Evolutionary conservation across 2,113 vertebrate genomes (phyloP), one percentile per base, ranked within the genome.

Genomic region (Pangasianodon gigas): DNA sequence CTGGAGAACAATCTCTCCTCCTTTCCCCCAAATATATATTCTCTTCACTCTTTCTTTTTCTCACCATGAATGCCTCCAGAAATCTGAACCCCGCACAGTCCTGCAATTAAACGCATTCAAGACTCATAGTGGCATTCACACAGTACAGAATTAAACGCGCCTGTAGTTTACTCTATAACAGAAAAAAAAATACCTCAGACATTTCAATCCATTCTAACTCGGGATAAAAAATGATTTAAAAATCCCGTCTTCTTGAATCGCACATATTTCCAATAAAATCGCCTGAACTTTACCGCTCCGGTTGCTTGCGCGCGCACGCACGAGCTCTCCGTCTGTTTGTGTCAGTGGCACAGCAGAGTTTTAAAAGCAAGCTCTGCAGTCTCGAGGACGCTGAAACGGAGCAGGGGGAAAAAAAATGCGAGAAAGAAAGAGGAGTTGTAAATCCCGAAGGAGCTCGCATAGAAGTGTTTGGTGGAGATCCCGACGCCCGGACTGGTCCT

Each of bases 401-500:
- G 67, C 37, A 79, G 74, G 44, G n/a, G 65, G 29, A 46, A 52
- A 84, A 77, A 24, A 54, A 89, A 48, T 52, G 18, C 51, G 84
- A 89, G 56, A 88, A 85, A 80, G 60, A 81, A 83, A 56, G 51
- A 8, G 41, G 29, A 93, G 89, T 90, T 80, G 90, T 95, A 95
- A 86, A 90, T 95, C 96, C 96, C 94, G 91, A 89, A 18, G 84
- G 89, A 90, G 92, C 80, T 56, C 54, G 87, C 74, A 46, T 83
- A 82, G 90, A 89, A 62, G 37, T 77, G 56, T 87, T 58, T 89
- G 92, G 79, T 62, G 67, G 69, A 88, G 92, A 87, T 89, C 91
- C 92, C 90, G 79, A 80, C 62, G 67, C 48, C 44, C 89, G 91
- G 92, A 92, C 91, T 93, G 91, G 88, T 90, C 48, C 94, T 96